Evolutionary conservation across 1,140 invertebrate genomes (phyloP), one percentile per base, ranked within the genome.

Genomic region (Dinothrombium tinctorium): DNA sequence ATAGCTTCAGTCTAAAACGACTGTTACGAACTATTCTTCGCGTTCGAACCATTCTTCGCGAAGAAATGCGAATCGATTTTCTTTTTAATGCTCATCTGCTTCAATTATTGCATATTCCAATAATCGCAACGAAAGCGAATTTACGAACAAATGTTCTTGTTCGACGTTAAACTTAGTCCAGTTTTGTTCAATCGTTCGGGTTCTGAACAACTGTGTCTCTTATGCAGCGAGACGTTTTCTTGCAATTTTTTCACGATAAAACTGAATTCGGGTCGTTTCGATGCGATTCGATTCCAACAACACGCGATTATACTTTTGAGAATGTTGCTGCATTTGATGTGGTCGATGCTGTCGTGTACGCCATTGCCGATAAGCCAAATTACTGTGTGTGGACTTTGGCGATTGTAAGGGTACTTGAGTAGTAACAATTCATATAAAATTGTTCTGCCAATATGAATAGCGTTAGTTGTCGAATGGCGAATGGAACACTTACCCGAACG

Each of bases 401-500:
- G 48, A 6, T 50, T 43, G 33, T 54, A 58, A 4, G 60, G 58
- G 39, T 51, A 57, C 6, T 52, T 41, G 6, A 55, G 55, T 4
- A 49, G 42, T 33, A 60, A 37, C 15, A 61, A 42, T 39, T 62
- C 60, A 44, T 53, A 62, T 35, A 61, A 48, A 12, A 62, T 37
- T 8, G 59, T 59, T 24, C 59, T 61, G 47, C 44, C 4, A 32
- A 32, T 31, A n/a, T 20, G 14, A 40, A 14, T 41, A 31, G 43
- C 41, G 12, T 3, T 11, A 22, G 24, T 22, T 15, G 19, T 17
- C 7, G 3, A 20, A 7, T 28, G 5, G 20, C 6, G 21, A 17
- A 20, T 33, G 11, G 11, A 17, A 21, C 12, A 39, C 62, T 60
- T 61, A 87, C 82, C 90, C 90, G 67, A 98, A 98, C 37, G 90